Conservation (phyloP, 2,888 invertebrate genomes). For the Liodrosophila aerea region DNA sequence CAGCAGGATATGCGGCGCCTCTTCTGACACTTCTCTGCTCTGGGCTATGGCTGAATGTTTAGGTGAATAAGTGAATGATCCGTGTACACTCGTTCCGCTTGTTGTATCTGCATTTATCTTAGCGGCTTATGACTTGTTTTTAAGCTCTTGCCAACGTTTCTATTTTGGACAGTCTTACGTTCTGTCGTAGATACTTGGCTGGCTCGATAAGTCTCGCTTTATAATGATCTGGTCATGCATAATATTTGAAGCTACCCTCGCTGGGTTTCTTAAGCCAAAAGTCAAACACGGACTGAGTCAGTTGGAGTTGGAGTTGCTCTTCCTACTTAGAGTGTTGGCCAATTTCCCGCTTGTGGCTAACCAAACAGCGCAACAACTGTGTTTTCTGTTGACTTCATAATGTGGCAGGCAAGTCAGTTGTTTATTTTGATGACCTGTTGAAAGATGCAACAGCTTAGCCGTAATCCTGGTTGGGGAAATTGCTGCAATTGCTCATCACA, state of each 20-base stretch:
- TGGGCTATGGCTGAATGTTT: neutral
- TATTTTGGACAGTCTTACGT: slow-evolving; percentile 42
- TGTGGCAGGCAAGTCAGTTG: neutral
- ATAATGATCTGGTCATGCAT: no score
- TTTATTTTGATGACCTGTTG: neutral
- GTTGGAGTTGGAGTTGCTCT: neutral
- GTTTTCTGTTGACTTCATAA: slow-evolving; percentile 1
- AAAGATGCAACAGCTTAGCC: neutral
- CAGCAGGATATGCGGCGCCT: slow-evolving; percentile 43
- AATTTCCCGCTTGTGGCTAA: no score
- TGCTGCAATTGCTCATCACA: slow-evolving; percentile 15
- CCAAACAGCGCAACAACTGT: neutral
- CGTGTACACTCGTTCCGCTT: slow-evolving; percentile 13
- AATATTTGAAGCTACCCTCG: slow-evolving; percentile 5
- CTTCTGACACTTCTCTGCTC: slow-evolving; percentile 48
- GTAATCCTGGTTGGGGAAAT: neutral
- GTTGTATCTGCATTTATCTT: slow-evolving; percentile 5
- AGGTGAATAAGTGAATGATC: neutral
- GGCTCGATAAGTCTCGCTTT: no score
- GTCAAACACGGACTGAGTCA: slow-evolving; percentile 18
- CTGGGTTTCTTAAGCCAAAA: slow-evolving; percentile 15
- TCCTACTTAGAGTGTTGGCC: no score
- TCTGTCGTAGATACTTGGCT: no score
- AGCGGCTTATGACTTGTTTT: slow-evolving; percentile 12
- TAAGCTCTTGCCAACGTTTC: slow-evolving; percentile 15